Percentiles rank a stretch among this genome's conserved stretches.
Evolutionary conservation across 2,797 vertebrate genomes (phyloP).

Genomic region (Megaceryle alcyon): DNA sequence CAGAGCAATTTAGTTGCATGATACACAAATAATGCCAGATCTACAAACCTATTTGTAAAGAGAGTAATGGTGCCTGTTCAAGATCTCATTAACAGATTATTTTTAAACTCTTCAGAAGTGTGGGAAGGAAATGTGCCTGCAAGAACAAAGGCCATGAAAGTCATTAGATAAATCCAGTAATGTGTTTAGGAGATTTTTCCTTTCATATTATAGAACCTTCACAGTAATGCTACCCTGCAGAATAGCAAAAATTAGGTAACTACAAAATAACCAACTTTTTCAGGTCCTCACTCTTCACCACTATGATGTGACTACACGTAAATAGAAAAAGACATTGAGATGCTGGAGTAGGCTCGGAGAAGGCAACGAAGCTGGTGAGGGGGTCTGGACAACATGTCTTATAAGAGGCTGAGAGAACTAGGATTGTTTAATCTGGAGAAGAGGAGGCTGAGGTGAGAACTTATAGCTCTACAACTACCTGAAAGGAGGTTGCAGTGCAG

Average conservation of each 20-base stretch:
- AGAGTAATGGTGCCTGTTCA: background rate
- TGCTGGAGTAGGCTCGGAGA: too few species aligned
- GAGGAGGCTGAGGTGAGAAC: too few species aligned
- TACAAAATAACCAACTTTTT: background rate
- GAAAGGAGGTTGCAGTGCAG: too few species aligned
- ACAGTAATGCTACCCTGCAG: background rate
- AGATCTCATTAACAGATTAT: background rate
- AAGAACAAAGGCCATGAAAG: background rate
- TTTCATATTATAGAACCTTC: background rate
- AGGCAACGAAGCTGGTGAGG: too few species aligned
- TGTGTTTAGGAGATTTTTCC: background rate
- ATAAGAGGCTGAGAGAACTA: too few species aligned
- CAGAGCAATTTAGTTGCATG: background rate
- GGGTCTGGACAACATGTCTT: too few species aligned
- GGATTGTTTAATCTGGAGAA: too few species aligned
- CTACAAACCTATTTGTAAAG: background rate
- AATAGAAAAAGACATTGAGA: too few species aligned
- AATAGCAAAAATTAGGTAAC: background rate
- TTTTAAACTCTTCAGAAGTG: background rate
- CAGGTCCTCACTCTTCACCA: background rate
- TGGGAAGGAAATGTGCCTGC: background rate
- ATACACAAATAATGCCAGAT: background rate
- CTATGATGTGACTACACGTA: accelerated
- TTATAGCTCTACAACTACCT: too few species aligned
- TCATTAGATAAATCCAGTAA: background rate